These are phyloP conservation scores for Apolygus lucorum DNA, from an alignment of 1,140 invertebrate genomes.

Conservation along the genomic window DNA sequence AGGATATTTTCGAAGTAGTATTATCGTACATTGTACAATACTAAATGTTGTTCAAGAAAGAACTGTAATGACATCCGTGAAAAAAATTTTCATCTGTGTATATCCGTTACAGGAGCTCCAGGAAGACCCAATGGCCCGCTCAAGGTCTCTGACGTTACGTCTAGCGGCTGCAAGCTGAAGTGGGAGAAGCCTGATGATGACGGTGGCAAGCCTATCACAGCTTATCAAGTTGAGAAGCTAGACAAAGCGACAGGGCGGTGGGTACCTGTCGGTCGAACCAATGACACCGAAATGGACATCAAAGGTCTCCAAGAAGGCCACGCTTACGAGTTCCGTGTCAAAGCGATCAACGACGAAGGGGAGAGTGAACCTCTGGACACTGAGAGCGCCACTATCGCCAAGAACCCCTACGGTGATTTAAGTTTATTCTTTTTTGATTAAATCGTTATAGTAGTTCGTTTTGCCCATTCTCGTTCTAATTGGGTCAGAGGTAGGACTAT, in stretches of 20 bases:
- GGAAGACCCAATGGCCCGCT: slow-evolving; percentile 82
- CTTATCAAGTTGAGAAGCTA: slow-evolving; percentile 94
- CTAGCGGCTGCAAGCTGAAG: slow-evolving; percentile 79
- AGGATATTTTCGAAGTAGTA: slow-evolving; percentile 35
- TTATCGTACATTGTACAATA: background rate
- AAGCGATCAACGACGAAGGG: slow-evolving; percentile 96
- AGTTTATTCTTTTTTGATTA: too few relatives aligned
- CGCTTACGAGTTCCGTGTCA: slow-evolving; percentile 93
- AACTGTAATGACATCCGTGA: background rate
- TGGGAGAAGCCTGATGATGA: slow-evolving; percentile 98
- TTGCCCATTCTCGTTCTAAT: too few relatives aligned
- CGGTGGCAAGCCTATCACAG: slow-evolving; percentile 91
- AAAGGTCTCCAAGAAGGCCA: slow-evolving; percentile 87
- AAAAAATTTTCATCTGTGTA: slow-evolving; percentile 2
- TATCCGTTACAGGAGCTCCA: slow-evolving; percentile 51
- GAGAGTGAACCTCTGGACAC: slow-evolving; percentile 92
- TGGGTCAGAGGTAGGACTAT: too few relatives aligned
- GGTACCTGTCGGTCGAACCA: slow-evolving; percentile 79
- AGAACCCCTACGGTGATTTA: slow-evolving; percentile 81
- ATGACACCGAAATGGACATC: slow-evolving; percentile 79
- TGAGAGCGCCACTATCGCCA: slow-evolving; percentile 72
- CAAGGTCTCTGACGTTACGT: slow-evolving; percentile 87
- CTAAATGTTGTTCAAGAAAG: background rate
- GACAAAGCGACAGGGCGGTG: slow-evolving; percentile 88
- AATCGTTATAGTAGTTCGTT: too few relatives aligned